Base-by-base conservation (phyloP, 1,140 invertebrate genomes). In the Bathynomus jamesi region DNA sequence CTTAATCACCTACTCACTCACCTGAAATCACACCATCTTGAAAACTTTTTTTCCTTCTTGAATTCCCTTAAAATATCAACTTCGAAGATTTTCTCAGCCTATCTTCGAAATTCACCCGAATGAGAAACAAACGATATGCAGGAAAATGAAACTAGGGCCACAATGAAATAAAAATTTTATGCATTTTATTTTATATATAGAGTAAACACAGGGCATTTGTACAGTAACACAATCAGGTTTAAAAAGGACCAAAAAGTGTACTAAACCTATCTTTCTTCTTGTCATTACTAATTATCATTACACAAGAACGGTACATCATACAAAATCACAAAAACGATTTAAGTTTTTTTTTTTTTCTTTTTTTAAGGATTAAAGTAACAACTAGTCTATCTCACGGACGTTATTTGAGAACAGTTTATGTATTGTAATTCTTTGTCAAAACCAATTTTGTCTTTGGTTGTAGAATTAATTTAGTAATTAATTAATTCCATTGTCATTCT, bases 81-180 rank as follows among this genome's bases (percentile, higher is more conserved):
- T n/a, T n/a, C n/a, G n/a, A n/a, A n/a, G n/a, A n/a, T n/a, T n/a
- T n/a, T n/a, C n/a, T n/a, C n/a, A n/a, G n/a, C n/a, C n/a, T n/a
- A n/a, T n/a, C n/a, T n/a, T n/a, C n/a, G n/a, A n/a, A n/a, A n/a
- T n/a, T n/a, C n/a, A n/a, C n/a, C n/a, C n/a, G n/a, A n/a, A n/a
- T n/a, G n/a, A n/a, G n/a, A n/a, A n/a, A n/a, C n/a, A n/a, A n/a
- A n/a, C n/a, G n/a, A n/a, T n/a, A n/a, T n/a, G n/a, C 5, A 53
- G 40, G 40, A 53, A 53, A 53, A 53, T 53, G 21, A 53, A 5
- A 53, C 40, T 17, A 40, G 32, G n/a, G n/a, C n/a, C n/a, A n/a
- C n/a, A n/a, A 53, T 53, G 40, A 53, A 53, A 53, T 53, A 53
- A 53, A 53, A 53, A 53, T 53, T 53, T 53, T n/a, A n/a, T n/a